phyloP scores from a whole-genome alignment of 2,113 vertebrate genomes.

The Gracilinanus agilis region DNA sequence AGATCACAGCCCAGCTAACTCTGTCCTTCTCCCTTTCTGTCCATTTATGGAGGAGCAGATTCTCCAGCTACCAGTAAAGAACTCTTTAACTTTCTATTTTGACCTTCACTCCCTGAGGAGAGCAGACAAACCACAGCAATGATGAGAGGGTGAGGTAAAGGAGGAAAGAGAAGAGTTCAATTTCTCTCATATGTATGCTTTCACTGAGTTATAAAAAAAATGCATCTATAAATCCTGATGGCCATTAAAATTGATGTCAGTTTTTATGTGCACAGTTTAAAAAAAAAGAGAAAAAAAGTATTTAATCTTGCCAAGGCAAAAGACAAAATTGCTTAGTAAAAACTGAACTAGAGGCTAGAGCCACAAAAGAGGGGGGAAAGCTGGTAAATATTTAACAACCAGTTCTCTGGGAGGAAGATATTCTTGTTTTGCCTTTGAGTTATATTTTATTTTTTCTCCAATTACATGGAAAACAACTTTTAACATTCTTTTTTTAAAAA shows the following conservation, averaged over 20 bases:
- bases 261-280: neutral
- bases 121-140: neutral
- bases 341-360: neutral
- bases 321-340: neutral
- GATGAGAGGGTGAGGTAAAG: neutral
- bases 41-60: neutral
- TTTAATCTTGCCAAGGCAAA: neutral
- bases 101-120: neutral
- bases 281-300: neutral
- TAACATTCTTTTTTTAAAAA: too few relatives aligned
- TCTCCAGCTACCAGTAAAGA: neutral
- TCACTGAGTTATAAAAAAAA: neutral
- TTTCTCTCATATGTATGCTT: neutral
- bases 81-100: neutral
- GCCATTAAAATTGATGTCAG: neutral
- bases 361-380: neutral
- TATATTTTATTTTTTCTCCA: too few relatives aligned
- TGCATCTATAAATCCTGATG: neutral
- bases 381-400: neutral
- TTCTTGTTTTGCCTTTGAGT: too few relatives aligned
- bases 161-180: neutral
- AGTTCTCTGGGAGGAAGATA: neutral
- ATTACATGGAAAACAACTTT: too few relatives aligned
- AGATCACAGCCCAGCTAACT: neutral
- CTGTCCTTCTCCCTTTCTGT: neutral